Conservation (phyloP, 2,113 vertebrate genomes). For the Petrocephalus zakoni region DNA sequence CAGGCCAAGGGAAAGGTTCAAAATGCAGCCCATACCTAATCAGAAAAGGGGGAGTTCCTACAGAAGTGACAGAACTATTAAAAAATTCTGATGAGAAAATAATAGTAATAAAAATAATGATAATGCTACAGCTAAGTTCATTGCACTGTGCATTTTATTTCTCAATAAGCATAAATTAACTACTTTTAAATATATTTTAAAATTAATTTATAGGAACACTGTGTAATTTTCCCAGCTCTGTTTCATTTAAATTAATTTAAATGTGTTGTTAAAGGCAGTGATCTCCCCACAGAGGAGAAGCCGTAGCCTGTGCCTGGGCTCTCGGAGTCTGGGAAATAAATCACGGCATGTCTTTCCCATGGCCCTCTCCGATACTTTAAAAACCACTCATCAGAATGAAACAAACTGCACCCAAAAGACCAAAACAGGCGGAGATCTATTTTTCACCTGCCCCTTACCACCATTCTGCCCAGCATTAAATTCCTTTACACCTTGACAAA, state of each 20-base stretch:
- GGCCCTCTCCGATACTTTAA: conserved; percentile 18
- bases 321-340: conserved; percentile 18
- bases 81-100: neutral
- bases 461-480: neutral
- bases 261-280: neutral
- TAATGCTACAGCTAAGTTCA: neutral
- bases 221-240: neutral
- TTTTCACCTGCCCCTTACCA: conserved; percentile 18
- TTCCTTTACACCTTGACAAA: neutral
- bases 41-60: neutral
- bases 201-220: neutral
- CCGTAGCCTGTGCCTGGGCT: neutral
- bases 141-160: neutral
- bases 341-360: conserved; percentile 11
- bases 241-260: conserved; percentile 4
- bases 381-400: conserved; percentile 22
- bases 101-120: neutral
- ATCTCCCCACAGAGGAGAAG: neutral
- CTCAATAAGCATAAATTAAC: neutral
- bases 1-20: neutral
- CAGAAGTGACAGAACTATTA: neutral
- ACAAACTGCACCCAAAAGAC: conserved; percentile 22
- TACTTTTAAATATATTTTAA: neutral
- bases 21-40: neutral
- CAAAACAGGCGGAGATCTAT: conserved; percentile 7